Conservation (phyloP, 30 jellyfish, hydroid and myxozoan species). For the Aurelia aurita complex sp. Pacific region DNA sequence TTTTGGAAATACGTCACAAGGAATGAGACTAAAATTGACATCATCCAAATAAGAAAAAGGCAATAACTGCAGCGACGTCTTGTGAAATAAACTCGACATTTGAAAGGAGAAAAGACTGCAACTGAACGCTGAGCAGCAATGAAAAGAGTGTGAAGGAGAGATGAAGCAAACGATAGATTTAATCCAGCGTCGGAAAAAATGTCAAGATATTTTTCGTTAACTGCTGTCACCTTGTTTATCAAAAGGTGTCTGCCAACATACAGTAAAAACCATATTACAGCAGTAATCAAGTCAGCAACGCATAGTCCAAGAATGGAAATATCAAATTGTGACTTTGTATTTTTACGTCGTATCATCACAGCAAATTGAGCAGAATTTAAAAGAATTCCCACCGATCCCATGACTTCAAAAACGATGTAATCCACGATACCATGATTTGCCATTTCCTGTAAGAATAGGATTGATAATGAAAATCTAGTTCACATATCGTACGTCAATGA, state of each 20-base stretch:
- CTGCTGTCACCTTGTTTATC: neutral
- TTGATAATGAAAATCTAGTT: too few species aligned
- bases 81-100: neutral
- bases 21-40: neutral
- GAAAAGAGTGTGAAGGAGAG: neutral
- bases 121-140: neutral
- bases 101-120: neutral
- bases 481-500: too few species aligned
- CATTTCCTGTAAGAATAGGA: too few species aligned
- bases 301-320: neutral
- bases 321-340: neutral
- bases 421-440: too few species aligned
- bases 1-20: neutral
- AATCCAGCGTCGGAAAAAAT: neutral
- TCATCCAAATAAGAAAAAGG: neutral
- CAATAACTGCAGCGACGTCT: neutral
- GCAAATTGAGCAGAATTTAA: neutral
- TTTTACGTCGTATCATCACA: neutral
- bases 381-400: neutral
- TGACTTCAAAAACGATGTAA: neutral
- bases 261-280: neutral
- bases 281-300: neutral
- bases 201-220: neutral
- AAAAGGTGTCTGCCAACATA: neutral
- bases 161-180: neutral